Evolutionary conservation across 2,888 invertebrate genomes (phyloP).

Genomic region (Acronicta leporina): DNA sequence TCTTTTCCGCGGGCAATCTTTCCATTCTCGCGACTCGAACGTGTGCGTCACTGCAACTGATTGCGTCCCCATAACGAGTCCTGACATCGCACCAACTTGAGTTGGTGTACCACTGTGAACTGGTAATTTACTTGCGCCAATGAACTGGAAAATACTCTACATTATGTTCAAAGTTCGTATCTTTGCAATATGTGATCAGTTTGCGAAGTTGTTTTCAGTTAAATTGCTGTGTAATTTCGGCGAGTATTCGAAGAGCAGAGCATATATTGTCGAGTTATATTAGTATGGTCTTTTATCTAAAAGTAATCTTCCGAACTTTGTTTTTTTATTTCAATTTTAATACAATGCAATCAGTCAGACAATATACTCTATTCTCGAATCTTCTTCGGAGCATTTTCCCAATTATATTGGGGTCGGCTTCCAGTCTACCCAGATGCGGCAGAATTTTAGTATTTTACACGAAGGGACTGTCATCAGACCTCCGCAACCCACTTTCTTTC

Average conservation of each 20-base stretch:
- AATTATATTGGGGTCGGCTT: no score
- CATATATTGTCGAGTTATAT: not conserved
- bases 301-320: not conserved
- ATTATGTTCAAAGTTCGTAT: constrained; percentile 22
- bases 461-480: no score
- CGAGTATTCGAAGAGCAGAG: not conserved
- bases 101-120: constrained; percentile 13
- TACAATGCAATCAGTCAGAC: not conserved
- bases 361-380: no score
- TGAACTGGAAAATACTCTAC: constrained; percentile 3
- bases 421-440: no score
- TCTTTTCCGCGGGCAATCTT: constrained; percentile 36
- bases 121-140: constrained; percentile 14
- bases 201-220: not conserved
- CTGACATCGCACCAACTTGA: constrained; percentile 29
- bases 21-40: constrained; percentile 5
- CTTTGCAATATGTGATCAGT: not conserved
- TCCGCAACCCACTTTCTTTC: no score
- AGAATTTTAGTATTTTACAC: no score
- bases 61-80: constrained; percentile 42
- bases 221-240: not conserved
- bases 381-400: no score
- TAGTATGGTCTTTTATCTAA: not conserved
- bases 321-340: not conserved
- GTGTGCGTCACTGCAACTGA: constrained; percentile 31